A percentile compares a stretch with the other conserved stretches of the same genome.
Evolutionary conservation across 1,140 invertebrate genomes (phyloP).

Genomic region (Cherax quadricarinatus): DNA sequence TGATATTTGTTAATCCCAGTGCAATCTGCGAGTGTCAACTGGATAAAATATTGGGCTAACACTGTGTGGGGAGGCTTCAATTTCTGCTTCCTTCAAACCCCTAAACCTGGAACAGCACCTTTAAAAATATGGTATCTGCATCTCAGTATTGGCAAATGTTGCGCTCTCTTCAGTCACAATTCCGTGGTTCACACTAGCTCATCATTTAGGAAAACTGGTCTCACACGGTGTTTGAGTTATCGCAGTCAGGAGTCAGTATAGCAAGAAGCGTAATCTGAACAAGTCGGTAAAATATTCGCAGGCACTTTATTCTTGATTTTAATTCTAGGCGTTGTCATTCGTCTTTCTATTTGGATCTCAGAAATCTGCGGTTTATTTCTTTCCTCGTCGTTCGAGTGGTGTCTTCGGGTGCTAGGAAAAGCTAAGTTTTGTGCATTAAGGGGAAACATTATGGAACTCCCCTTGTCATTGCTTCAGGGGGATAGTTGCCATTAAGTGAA

Average conservation of each 20-base stretch:
- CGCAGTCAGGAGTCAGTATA: background rate
- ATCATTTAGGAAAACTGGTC: too few relatives aligned
- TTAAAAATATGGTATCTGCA: too few relatives aligned
- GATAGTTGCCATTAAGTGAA: constrained; percentile 38
- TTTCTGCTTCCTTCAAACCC: too few relatives aligned
- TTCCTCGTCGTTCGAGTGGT: background rate
- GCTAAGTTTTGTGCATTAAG: background rate
- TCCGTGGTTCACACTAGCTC: too few relatives aligned
- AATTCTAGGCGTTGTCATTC: constrained; percentile 51
- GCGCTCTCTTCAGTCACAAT: too few relatives aligned
- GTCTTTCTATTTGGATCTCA: constrained; percentile 34
- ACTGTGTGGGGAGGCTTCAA: background rate
- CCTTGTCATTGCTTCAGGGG: constrained; percentile 10
- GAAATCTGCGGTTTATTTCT: background rate
- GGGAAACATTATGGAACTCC: background rate
- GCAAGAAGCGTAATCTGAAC: constrained; percentile 18
- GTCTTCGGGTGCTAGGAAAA: background rate
- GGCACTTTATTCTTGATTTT: constrained; percentile 45
- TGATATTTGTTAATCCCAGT: constrained; percentile 34
- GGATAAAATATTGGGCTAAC: constrained; percentile 20
- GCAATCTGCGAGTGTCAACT: constrained; percentile 45
- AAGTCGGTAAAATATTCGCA: constrained; percentile 28
- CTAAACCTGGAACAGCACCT: too few relatives aligned
- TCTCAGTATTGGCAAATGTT: too few relatives aligned
- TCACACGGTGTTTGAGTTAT: background rate